Evolutionary conservation across 2,113 vertebrate genomes (phyloP).

Genomic region (Odontophorus gujanensis): DNA sequence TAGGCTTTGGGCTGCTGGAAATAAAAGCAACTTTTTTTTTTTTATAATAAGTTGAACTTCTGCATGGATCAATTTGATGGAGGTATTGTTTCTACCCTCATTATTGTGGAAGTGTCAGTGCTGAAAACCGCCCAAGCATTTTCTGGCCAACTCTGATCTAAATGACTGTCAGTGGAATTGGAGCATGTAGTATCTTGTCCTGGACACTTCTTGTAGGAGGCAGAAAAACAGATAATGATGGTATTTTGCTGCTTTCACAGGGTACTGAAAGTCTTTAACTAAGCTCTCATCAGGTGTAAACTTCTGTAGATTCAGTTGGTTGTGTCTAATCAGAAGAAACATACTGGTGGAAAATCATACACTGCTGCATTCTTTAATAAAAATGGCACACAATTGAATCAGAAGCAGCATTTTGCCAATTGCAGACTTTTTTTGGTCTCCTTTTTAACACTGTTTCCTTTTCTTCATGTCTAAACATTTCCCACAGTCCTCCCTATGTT

Average conservation of each 20-base stretch:
- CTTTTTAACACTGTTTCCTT: background rate
- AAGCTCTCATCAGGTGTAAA: background rate
- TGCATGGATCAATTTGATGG: background rate
- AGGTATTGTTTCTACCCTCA: background rate
- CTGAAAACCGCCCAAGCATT: background rate
- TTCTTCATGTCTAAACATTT: background rate
- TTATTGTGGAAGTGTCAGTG: background rate
- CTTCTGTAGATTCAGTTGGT: background rate
- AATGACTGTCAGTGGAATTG: background rate
- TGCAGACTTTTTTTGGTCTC: background rate
- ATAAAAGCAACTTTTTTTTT: background rate
- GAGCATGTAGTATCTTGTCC: background rate
- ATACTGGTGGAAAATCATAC: background rate
- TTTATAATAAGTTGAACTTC: background rate
- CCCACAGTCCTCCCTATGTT: background rate
- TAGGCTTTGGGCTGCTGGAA: background rate
- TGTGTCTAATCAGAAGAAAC: background rate
- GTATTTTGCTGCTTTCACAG: background rate
- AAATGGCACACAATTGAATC: background rate
- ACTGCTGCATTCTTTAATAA: background rate
- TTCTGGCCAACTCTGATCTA: background rate
- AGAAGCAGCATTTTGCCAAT: background rate
- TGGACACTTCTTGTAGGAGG: background rate
- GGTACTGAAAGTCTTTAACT: background rate
- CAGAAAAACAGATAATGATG: background rate